Conservation (phyloP, 1,140 invertebrate genomes). For the Heterodera schachtii region DNA sequence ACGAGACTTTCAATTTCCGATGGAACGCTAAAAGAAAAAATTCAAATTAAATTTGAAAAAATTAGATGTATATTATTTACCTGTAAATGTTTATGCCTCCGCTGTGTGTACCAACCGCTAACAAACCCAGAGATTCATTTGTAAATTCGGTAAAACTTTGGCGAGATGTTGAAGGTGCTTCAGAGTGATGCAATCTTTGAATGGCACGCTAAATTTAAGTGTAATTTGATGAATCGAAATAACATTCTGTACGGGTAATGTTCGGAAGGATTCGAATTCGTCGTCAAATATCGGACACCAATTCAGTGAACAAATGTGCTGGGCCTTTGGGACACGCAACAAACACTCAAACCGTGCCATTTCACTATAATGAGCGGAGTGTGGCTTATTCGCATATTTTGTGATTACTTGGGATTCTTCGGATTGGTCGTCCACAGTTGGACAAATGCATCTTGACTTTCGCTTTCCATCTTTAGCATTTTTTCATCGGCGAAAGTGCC, state of each 20-base stretch:
- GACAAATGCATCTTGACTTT: constrained; percentile 4
- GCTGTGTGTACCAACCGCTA: constrained; percentile 9
- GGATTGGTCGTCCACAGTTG: constrained; percentile 20
- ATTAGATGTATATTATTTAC: neutral
- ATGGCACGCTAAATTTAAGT: neutral
- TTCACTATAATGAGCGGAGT: constrained; percentile 9
- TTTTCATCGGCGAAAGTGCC: constrained; percentile 20
- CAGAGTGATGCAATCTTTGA: neutral
- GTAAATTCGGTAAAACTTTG: neutral
- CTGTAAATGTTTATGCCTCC: constrained; percentile 19
- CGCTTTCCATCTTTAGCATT: neutral
- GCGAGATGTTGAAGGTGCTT: neutral
- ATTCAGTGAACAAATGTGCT: constrained; percentile 10
- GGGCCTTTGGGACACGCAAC: constrained; percentile 17
- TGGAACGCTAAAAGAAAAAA: constrained; percentile 8
- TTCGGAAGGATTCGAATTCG: neutral
- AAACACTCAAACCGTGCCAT: constrained; percentile 13
- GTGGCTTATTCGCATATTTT: neutral
- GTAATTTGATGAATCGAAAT: neutral
- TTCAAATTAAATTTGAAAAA: neutral
- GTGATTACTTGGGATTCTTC: constrained; percentile 3
- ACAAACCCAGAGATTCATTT: neutral
- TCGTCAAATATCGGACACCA: constrained; percentile 22
- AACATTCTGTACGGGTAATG: too few relatives aligned
- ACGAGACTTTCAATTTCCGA: constrained; percentile 14